Evolutionary conservation across 2,797 vertebrate genomes (phyloP), one percentile per base, ranked within the genome.

Genomic region (Chaunax sp.): DNA sequence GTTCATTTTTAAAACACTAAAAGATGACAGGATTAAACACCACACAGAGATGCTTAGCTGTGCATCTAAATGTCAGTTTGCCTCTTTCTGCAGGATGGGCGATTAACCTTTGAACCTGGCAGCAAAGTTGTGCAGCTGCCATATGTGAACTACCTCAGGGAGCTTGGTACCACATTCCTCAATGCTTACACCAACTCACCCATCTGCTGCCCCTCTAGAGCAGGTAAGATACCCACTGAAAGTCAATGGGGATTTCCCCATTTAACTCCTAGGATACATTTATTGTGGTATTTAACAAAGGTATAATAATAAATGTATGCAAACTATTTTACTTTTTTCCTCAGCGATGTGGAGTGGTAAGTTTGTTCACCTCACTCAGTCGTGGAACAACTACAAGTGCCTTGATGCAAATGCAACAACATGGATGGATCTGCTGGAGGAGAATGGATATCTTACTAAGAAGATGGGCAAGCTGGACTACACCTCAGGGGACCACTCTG

Each of bases 381-480:
- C 97, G 5, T 99, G 97, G 98, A 99, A 99, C 91, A 99, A 99
- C 84, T 96, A 95, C 86, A 99, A 98, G 87, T 97, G 97, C 65
- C 93, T 99, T 2, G 90, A 95, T 79, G 81, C 90, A 51, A 96
- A 91, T 75, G 91, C 95, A 18, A 93, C 95, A 26, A 99, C 97
- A 0, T 99, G 98, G 98, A 97, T 99, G 96, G 95, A 98, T 84
- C 58, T 95, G 59, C 91, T 99, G 87, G 86, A 93, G 78, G 88
- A 87, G 18, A 89, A 93, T 68, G 97, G 97, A 30, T 98, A 98
- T 86, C 75, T 12, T 19, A 93, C 95, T 10, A 93, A 95, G 63
- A 94, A 92, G 66, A 92, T 96, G 67, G 98, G 98, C 41, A 99
- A 99, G 90, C 52, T 95, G 82, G 98, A 99, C 90, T 99, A 94